Evolutionary conservation across 2,888 invertebrate genomes (phyloP), one percentile per base, ranked within the genome.

Genomic region (Congeria kusceri): DNA sequence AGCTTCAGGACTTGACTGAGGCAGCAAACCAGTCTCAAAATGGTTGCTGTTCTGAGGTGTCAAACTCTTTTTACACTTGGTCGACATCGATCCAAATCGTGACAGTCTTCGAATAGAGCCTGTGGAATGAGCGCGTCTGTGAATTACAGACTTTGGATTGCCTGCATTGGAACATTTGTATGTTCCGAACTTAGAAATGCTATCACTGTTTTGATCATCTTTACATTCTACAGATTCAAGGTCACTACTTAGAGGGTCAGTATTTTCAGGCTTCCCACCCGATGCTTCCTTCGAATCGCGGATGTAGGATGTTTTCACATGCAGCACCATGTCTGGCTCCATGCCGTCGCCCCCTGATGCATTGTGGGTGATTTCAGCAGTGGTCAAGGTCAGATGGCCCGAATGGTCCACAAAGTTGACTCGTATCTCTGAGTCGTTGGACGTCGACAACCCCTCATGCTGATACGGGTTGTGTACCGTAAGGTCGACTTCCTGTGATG

Each of bases 301-400:
- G 11, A 65, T 29, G 47, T 80, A 80, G 11, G 82, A 63, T 32
- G 86, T 86, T 76, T 67, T 80, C 11, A 86, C 86, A 67, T 86
- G 84, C 11, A 86, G 68, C 0, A 84, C 80, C 23, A 85, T 57
- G 32, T 77, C 80, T 7, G 80, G 69, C 47, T 80, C 80, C 0
- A 70, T 58, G 4, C 74, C 77, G 5, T 75, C 74, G 5, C 59
- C 66, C 7, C 56, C 61, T 59, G 64, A 67, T n/a, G 83, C 29
- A 65, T 69, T 80, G 61, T 80, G 80, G n/a, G 70, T 74, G 39
- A 83, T 70, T 67, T 83, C 83, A 44, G 83, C 80, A 53, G 80
- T 80, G 44, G 83, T 80, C 29, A 80, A 62, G 3, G 77, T 83
- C 5, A 77, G 65, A 13, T 66, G 66, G 1, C 80, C 80, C 9